Evolutionary conservation across 2,113 vertebrate genomes (phyloP).

Genomic region (Heliornis fulica): DNA sequence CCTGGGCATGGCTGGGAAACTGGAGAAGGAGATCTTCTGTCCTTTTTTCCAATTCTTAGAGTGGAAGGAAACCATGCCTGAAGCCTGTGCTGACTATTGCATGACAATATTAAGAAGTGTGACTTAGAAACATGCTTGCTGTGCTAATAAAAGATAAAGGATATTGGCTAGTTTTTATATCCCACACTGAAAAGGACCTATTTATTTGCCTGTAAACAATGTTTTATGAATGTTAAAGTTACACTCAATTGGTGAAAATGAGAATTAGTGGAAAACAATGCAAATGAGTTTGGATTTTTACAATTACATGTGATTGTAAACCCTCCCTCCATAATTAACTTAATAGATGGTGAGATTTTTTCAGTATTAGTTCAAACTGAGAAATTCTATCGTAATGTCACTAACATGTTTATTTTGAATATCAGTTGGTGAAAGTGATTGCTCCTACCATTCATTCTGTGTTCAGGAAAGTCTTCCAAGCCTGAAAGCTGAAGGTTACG

Average conservation of each 20-base stretch:
- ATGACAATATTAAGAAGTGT: not conserved
- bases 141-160: not conserved
- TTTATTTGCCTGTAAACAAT: not conserved
- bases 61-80: not conserved
- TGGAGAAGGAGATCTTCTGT: not conserved
- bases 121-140: not conserved
- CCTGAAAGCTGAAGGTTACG: not conserved
- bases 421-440: not conserved
- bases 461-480: not conserved
- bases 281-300: not conserved
- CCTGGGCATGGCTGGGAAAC: too few relatives aligned
- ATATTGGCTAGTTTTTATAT: not conserved
- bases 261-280: not conserved
- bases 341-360: not conserved
- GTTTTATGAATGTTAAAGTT: not conserved
- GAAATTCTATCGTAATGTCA: fast-evolving
- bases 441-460: not conserved
- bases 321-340: not conserved
- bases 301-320: not conserved
- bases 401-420: not conserved
- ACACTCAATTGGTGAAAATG: not conserved
- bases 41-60: not conserved
- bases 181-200: not conserved
- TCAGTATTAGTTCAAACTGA: not conserved
- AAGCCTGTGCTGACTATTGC: not conserved